Conservation (phyloP, 1,140 invertebrate species). For the Nomia melanderi region DNA sequence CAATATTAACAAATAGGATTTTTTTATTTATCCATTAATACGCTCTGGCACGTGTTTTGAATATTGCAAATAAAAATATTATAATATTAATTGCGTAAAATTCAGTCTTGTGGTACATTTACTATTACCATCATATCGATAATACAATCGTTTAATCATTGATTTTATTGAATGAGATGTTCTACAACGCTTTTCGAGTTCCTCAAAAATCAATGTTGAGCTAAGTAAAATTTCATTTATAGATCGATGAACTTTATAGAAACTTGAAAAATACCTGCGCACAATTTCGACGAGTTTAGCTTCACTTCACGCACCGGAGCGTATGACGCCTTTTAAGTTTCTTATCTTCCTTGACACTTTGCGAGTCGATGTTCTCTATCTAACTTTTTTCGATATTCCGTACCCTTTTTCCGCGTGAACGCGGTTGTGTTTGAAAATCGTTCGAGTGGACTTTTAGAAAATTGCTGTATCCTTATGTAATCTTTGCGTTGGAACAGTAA, state of each 20-base stretch:
- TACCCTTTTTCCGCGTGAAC: background rate
- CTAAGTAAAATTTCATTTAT: background rate
- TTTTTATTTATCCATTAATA: too few relatives aligned
- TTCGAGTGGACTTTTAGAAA: background rate
- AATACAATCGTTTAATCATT: too few relatives aligned
- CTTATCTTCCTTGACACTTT: conserved; percentile 23
- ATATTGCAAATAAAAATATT: too few relatives aligned
- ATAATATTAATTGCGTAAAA: too few relatives aligned
- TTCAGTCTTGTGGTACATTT: too few relatives aligned
- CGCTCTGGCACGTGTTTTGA: too few relatives aligned
- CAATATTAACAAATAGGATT: too few relatives aligned
- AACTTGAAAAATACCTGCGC: background rate
- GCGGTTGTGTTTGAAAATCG: conserved; percentile 27
- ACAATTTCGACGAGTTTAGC: conserved; percentile 2
- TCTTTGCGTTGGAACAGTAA: background rate
- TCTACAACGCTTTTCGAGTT: background rate
- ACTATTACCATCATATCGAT: too few relatives aligned
- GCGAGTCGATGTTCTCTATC: background rate
- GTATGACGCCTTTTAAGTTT: background rate
- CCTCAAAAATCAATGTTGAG: background rate
- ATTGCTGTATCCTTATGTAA: conserved; percentile 22
- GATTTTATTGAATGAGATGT: too few relatives aligned
- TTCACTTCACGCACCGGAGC: background rate
- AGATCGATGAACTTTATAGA: background rate
- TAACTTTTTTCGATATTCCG: background rate